phyloP scores from a whole-genome alignment of 1,140 invertebrate species.

The Lepidostoma basale region DNA sequence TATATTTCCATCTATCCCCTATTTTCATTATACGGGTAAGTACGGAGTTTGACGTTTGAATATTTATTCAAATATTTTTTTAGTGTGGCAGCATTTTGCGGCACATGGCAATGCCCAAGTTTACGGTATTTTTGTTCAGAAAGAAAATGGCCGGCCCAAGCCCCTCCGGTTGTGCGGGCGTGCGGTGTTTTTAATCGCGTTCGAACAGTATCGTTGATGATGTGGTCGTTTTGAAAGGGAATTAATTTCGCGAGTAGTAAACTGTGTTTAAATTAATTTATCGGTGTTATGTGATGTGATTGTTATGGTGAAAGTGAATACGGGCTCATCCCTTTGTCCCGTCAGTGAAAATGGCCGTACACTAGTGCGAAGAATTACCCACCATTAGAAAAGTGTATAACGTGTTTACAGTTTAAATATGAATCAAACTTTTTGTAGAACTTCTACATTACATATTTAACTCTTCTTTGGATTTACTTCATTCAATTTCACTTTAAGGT shows the following conservation, averaged over 20 bases:
- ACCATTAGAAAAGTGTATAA: slow-evolving; percentile 37
- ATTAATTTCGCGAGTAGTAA: slow-evolving; percentile 12
- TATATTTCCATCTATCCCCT: neutral
- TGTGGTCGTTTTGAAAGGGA: slow-evolving; percentile 19
- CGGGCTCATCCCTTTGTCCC: slow-evolving; percentile 37
- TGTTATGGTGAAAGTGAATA: slow-evolving; percentile 31
- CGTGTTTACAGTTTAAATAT: slow-evolving; percentile 31
- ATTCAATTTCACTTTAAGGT: neutral
- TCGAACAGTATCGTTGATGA: slow-evolving; percentile 20
- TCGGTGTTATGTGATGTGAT: slow-evolving; percentile 28
- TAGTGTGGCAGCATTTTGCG: neutral
- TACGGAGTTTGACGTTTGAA: neutral
- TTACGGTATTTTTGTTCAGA: slow-evolving; percentile 40
- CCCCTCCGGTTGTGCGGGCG: slow-evolving; percentile 25
- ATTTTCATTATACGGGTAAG: neutral
- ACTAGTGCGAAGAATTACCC: slow-evolving; percentile 19
- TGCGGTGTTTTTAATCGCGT: slow-evolving; percentile 31
- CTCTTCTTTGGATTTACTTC: slow-evolving; percentile 16
- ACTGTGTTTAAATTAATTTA: slow-evolving; percentile 22
- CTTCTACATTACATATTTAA: slow-evolving; percentile 1
- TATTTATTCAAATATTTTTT: neutral
- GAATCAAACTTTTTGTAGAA: slow-evolving; percentile 21
- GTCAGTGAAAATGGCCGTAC: slow-evolving; percentile 39
- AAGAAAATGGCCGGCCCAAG: slow-evolving; percentile 37
- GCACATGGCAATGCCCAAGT: slow-evolving; percentile 24